phyloP scores from a whole-genome alignment of 64 coral and sea anemone species.

The Astreopora myriophthalma region DNA sequence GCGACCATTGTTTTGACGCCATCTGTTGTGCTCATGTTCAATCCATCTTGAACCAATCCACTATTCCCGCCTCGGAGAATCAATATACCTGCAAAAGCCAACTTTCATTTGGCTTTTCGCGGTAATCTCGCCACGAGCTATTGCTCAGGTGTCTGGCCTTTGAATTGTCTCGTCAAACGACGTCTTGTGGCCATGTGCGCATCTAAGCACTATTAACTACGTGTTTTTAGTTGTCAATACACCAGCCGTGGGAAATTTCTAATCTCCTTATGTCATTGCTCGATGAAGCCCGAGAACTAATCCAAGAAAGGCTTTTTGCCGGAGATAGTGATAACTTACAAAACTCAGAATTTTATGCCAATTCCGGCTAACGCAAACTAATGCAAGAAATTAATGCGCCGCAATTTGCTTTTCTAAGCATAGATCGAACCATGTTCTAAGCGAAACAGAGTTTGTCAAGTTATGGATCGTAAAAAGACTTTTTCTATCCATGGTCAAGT shows the following conservation, averaged over 20 bases:
- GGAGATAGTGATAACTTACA: background rate
- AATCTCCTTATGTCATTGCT: background rate
- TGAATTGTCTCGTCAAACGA: background rate
- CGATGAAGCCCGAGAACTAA: background rate
- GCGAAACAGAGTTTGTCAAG: too few relatives aligned
- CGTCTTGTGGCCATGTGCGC: background rate
- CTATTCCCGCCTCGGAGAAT: background rate
- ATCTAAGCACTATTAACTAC: background rate
- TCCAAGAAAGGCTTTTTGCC: background rate
- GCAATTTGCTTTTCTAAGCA: too few relatives aligned
- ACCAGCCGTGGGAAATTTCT: background rate
- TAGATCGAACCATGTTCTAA: too few relatives aligned
- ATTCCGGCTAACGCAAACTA: background rate
- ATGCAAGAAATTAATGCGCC: too few relatives aligned
- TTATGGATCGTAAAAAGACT: too few relatives aligned
- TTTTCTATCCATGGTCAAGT: too few relatives aligned
- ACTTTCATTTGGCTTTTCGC: background rate
- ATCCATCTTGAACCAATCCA: background rate
- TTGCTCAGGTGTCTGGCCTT: background rate
- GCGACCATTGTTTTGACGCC: background rate
- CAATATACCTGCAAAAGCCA: constrained; percentile 10
- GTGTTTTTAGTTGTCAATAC: background rate
- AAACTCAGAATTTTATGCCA: too few relatives aligned
- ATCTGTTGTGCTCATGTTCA: background rate
- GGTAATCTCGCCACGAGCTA: background rate